These are phyloP conservation scores for Syncerus caffer DNA, from an alignment of 2,797 vertebrate species.

Conservation along the genomic window DNA sequence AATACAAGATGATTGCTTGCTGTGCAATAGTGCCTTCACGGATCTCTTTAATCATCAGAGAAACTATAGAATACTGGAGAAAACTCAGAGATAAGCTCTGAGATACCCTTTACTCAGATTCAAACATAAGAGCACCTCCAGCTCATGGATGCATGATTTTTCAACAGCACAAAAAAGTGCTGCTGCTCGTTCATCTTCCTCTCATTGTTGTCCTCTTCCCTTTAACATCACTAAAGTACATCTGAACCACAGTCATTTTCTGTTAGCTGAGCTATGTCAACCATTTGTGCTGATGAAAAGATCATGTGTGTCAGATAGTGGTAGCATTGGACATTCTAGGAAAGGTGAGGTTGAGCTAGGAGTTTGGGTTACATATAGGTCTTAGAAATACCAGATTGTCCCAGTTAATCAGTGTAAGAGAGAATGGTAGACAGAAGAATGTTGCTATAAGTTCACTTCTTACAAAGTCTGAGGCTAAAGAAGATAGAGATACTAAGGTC, in stretches of 20 bases:
- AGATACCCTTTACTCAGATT: neutral
- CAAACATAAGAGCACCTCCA: neutral
- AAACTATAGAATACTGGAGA: neutral
- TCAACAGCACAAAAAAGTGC: neutral
- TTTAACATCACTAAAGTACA: neutral
- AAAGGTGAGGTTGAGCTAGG: neutral
- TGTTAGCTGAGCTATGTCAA: neutral
- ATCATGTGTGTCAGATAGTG: neutral
- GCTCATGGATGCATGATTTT: neutral
- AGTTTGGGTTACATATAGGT: neutral
- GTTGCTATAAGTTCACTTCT: neutral
- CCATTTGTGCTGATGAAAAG: neutral
- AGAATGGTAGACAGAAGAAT: neutral
- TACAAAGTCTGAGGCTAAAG: neutral
- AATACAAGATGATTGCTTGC: neutral
- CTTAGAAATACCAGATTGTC: neutral
- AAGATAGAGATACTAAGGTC: neutral
- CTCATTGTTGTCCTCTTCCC: neutral
- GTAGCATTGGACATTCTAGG: neutral
- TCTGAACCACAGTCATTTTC: neutral
- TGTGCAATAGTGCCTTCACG: neutral
- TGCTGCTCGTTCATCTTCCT: neutral
- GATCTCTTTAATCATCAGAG: neutral
- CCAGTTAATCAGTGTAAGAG: neutral
- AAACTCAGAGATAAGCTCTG: neutral